Evolutionary conservation across 2,113 vertebrate genomes (phyloP), one percentile per base, ranked within the genome.

Genomic region (Rutilus rutilus): DNA sequence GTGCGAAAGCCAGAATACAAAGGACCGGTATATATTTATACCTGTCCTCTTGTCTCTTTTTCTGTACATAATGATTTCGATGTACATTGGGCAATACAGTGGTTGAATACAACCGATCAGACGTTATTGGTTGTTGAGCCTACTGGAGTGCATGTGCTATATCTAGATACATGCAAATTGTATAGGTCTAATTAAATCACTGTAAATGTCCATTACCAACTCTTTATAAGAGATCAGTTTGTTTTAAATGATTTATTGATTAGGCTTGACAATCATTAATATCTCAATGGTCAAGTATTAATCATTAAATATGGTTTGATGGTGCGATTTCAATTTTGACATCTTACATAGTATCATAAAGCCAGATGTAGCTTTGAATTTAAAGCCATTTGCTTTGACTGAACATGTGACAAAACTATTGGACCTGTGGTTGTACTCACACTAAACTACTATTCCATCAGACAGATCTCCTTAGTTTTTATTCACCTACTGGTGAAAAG

Each of bases 31-130:
- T 90, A 92, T 90, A 90, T 90, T 90, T 90, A 88, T 91, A 92
- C 87, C 88, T 87, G 91, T 90, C 89, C 90, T 91, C 93, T 92
- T 75, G 86, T 87, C 90, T 89, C 88, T 91, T 90, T 91, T 91
- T 86, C 91, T 93, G 92, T 94, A 93, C 91, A 92, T 92, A 91
- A 89, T 90, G 93, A 86, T 90, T 90, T 92, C 82, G 83, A 90
- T 95, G 93, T 94, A 93, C 91, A 93, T 92, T 92, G 91, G 36
- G 90, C 90, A 93, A 93, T 92, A 87, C 86, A 85, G 64, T 80
- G 77, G 78, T 67, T 77, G 76, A 85, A 83, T 39, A 59, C 54
- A 60, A 69, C 81, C 75, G 54, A 88, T 88, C 57, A 79, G 57
- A 86, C 89, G 90, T 83, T 91, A 90, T 91, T 92, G 91, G 86